A percentile compares a stretch with the other conserved stretches of the same genome.
Evolutionary conservation across 2,888 invertebrate species (phyloP).

Genomic region (Drosophila macrospina): DNA sequence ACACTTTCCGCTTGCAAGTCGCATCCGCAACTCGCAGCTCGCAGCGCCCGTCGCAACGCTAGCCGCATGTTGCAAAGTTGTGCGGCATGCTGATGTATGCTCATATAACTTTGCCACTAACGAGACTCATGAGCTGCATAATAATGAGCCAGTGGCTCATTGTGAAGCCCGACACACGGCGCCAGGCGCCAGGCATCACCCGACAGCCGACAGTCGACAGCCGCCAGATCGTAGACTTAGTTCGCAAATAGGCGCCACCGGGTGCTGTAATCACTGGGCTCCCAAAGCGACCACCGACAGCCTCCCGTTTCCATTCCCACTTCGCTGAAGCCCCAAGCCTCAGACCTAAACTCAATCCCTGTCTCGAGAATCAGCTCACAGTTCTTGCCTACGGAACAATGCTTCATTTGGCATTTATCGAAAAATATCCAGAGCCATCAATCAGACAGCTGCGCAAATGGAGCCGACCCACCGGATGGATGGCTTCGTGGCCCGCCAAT

Average conservation of each 20-base stretch:
- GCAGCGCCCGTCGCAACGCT: neutral
- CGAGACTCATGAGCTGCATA: slow-evolving; percentile 80
- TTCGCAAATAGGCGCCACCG: slow-evolving; percentile 61
- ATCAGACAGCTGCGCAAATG: slow-evolving; percentile 55
- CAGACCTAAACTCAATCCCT: neutral
- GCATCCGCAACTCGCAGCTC: slow-evolving; percentile 22
- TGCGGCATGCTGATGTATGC: slow-evolving; percentile 76
- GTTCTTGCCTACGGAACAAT: slow-evolving; percentile 41
- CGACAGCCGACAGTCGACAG: slow-evolving; percentile 1
- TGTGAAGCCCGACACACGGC: neutral
- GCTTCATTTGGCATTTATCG: slow-evolving; percentile 57
- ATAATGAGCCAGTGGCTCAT: slow-evolving; percentile 59
- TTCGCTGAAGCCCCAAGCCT: neutral
- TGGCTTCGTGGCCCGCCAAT: slow-evolving; percentile 60
- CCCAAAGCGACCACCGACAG: slow-evolving; percentile 28
- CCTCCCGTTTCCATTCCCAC: slow-evolving; percentile 1
- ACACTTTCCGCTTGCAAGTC: slow-evolving; percentile 72
- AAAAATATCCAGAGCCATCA: slow-evolving; percentile 57
- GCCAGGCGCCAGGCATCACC: neutral
- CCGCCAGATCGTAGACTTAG: slow-evolving; percentile 36
- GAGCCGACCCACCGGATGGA: slow-evolving; percentile 42
- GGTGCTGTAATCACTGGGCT: slow-evolving; percentile 57
- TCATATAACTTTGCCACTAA: slow-evolving; percentile 80
- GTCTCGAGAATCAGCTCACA: slow-evolving; percentile 7
- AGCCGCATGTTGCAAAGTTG: slow-evolving; percentile 72